Percentiles rank a stretch among this genome's conserved stretches.
Conservation (phyloP, 2,797 vertebrate genomes). For the Propithecus deckenii region DNA sequence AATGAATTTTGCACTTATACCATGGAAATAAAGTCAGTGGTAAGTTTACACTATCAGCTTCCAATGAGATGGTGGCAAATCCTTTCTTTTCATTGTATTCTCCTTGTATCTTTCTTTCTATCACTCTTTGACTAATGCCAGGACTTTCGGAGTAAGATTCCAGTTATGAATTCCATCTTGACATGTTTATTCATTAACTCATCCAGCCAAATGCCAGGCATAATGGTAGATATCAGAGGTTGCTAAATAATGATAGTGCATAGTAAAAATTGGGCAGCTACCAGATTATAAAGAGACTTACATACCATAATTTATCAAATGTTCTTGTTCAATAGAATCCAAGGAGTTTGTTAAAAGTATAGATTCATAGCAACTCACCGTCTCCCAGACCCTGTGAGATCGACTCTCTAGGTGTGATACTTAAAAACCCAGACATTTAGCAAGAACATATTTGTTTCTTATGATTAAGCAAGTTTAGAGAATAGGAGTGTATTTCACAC, state of each 20-base stretch:
- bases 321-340: neutral
- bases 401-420: neutral
- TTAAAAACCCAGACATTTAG: neutral
- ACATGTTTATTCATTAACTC: neutral
- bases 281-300: neutral
- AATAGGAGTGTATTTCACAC: neutral
- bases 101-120: neutral
- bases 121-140: neutral
- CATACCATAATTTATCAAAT: neutral
- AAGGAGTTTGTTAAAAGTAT: neutral
- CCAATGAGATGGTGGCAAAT: neutral
- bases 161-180: neutral
- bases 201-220: neutral
- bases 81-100: neutral
- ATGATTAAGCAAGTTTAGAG: neutral
- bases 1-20: neutral
- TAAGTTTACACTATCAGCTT: neutral
- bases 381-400: neutral
- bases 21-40: neutral
- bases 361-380: neutral
- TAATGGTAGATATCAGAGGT: neutral
- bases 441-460: neutral
- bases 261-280: neutral
- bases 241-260: neutral
- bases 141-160: neutral